Evolutionary conservation across 2,888 invertebrate genomes (phyloP), one percentile per base, ranked within the genome.

Genomic region (Kuschelorhynchus macadamiae): DNA sequence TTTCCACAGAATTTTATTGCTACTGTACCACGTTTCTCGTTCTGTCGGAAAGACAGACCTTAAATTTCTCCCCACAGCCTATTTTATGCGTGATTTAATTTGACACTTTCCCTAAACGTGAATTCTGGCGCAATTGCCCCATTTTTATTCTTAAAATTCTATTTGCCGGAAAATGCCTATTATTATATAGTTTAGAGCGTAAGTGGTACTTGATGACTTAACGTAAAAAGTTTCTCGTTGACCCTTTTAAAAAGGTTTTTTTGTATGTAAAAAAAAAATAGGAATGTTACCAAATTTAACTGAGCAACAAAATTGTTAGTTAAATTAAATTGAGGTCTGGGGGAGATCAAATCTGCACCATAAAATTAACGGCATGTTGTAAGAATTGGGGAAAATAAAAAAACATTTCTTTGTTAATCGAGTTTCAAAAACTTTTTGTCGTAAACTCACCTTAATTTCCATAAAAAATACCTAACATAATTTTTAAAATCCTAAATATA

Each of bases 61-160:
- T 59, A 63, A 49, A 59, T 55, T 63, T 65, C 55, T 56, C 65
- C 61, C 65, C 55, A 47, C 69, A 64, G 49, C 60, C 61, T 69
- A 69, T 69, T 69, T 69, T 69, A 69, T 69, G 69, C 69, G 64
- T 69, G 69, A 69, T 69, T 69, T 69, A 69, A 69, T 69, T 69
- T 65, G 65, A 65, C 64, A 65, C 60, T 69, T 62, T 65, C 50
- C 60, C 44, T 65, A 56, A 68, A 64, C 60, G 64, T 59, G 68
- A 63, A 63, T 63, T 63, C 52, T 46, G 68, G 49, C 57, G 52
- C 68, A 61, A 64, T 68, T 59, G 63, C 57, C 33, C 53, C 59
- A 64, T 68, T 68, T 68, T 64, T 64, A 68, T 64, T 64, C 63
- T 20, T 46, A 52, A 68, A 68, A 68, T 64, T 67, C 67, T 67